Evolutionary conservation across 2,888 invertebrate genomes (phyloP).

Genomic region (Listrodromus nycthemerus): DNA sequence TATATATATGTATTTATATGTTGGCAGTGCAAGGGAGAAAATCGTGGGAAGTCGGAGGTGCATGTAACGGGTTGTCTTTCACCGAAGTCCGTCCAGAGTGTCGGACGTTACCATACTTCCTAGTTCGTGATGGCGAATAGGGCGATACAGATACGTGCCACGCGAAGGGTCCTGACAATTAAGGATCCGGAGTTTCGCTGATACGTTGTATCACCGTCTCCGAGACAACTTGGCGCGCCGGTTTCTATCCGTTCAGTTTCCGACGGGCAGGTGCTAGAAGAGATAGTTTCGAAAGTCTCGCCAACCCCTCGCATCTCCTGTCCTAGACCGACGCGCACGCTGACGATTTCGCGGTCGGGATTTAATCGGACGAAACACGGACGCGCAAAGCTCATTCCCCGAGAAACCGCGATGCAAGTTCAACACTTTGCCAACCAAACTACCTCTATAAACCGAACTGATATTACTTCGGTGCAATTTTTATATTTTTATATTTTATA

Average conservation of each 20-base stretch:
- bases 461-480: background rate
- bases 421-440: background rate
- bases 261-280: conserved; percentile 51
- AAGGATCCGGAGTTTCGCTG: conserved; percentile 52
- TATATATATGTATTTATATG: background rate
- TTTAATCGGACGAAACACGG: conserved; percentile 27
- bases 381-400: background rate
- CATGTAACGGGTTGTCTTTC: conserved; percentile 36
- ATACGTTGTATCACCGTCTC: conserved; percentile 32
- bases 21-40: conserved; percentile 25
- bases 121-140: conserved; percentile 8
- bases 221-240: conserved; percentile 38
- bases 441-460: background rate
- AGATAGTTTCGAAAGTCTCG: conserved; percentile 50
- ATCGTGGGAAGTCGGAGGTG: conserved; percentile 1
- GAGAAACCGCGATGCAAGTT: background rate
- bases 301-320: background rate
- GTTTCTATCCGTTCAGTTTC: conserved; percentile 42
- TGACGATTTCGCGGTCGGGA: conserved; percentile 14
- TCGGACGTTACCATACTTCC: conserved; percentile 54
- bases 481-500: too few species aligned
- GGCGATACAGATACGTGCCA: conserved; percentile 40
- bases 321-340: background rate
- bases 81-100: conserved; percentile 26
- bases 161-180: conserved; percentile 55